A percentile compares a stretch with the other conserved stretches of the same genome.
These are phyloP conservation scores for Lontra canadensis DNA, from an alignment of 2,113 vertebrate species.

Conservation along the genomic window DNA sequence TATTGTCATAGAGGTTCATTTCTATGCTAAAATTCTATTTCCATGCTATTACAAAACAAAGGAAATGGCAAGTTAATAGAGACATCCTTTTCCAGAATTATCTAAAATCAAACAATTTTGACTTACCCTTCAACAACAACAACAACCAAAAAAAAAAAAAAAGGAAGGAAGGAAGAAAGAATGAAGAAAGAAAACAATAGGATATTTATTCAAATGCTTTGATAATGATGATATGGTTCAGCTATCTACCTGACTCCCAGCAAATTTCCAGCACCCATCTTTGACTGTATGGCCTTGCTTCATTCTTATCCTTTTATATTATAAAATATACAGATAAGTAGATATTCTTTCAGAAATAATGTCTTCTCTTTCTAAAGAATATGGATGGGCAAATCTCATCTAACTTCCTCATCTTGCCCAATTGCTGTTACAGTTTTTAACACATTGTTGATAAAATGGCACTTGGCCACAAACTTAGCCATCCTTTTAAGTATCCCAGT, in stretches of 20 bases:
- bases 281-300: background rate
- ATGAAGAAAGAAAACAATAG: background rate
- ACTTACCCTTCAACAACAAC: background rate
- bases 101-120: background rate
- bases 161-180: background rate
- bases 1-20: background rate
- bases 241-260: background rate
- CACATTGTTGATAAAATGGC: background rate
- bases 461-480: background rate
- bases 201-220: background rate
- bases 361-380: background rate
- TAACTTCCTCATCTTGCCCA: background rate
- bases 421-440: slow-evolving; percentile 4
- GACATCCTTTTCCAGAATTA: background rate
- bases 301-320: background rate
- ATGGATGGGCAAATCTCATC: background rate
- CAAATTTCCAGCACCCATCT: background rate
- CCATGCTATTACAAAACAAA: background rate
- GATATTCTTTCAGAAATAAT: background rate
- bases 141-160: background rate
- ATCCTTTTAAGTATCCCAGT: background rate
- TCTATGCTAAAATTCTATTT: background rate
- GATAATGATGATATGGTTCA: background rate
- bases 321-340: background rate
- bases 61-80: background rate